Conservation (phyloP, 2,888 invertebrate genomes). For the Cremastobaeus sp. region DNA sequence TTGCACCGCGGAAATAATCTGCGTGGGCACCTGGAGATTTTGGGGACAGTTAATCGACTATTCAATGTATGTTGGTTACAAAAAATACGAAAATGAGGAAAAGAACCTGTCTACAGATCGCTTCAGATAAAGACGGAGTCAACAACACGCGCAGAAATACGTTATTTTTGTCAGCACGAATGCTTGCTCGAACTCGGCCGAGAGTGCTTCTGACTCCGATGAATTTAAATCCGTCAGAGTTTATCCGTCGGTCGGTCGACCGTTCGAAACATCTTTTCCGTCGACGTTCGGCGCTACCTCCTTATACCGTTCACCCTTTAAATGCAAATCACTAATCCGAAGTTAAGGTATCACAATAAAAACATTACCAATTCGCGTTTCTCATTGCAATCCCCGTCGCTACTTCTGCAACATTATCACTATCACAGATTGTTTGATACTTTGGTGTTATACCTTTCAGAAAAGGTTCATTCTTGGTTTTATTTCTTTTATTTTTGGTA, state of each 20-base stretch:
- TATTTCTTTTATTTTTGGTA: no score
- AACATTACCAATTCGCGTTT: not conserved
- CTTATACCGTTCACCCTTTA: conserved; percentile 4
- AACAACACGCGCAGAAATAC: conserved; percentile 72
- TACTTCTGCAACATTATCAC: no score
- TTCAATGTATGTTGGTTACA: not conserved
- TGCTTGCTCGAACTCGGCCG: conserved; percentile 68
- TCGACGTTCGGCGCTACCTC: conserved; percentile 50
- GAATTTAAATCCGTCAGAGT: conserved; percentile 68
- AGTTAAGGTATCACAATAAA: conserved; percentile 39
- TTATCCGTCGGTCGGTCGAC: conserved; percentile 64
- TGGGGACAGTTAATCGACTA: no score
- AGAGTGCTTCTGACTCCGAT: conserved; percentile 67
- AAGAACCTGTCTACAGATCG: conserved; percentile 40
- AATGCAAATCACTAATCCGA: conserved; percentile 17
- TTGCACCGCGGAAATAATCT: not conserved
- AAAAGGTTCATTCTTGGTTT: no score
- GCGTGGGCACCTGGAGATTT: not conserved
- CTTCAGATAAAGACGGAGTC: conserved; percentile 55
- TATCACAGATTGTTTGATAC: no score
- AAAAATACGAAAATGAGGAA: conserved; percentile 36
- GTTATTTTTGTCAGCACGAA: conserved; percentile 78
- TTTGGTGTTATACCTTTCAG: no score
- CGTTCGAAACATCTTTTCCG: conserved; percentile 65
- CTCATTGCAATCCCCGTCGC: no score